These are phyloP conservation scores for Zaprionus davidi DNA, from an alignment of 1,140 invertebrate genomes.

Conservation along the genomic window DNA sequence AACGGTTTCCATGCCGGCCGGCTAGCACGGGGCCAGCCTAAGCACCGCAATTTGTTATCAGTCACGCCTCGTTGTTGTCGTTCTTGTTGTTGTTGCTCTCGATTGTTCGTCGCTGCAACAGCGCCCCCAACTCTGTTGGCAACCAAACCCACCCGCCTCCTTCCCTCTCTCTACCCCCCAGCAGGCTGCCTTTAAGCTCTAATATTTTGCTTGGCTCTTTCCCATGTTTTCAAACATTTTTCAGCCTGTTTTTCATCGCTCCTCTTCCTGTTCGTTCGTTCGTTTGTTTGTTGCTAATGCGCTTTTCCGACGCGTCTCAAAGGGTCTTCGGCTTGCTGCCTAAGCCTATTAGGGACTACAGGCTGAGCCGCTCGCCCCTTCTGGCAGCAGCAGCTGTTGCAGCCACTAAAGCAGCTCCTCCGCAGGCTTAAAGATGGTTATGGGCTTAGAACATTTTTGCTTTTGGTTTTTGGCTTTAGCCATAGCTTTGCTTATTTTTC, in stretches of 20 bases:
- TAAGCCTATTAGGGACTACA: slow-evolving; percentile 45
- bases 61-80: slow-evolving; percentile 53
- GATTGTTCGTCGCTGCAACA: slow-evolving; percentile 28
- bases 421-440: slow-evolving; percentile 11
- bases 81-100: slow-evolving; percentile 19
- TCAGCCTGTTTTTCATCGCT: neutral
- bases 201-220: slow-evolving; percentile 8
- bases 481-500: neutral
- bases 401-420: neutral
- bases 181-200: slow-evolving; percentile 20
- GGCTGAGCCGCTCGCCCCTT: neutral
- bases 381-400: neutral
- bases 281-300: slow-evolving; percentile 26
- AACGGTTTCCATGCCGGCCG: slow-evolving; percentile 45
- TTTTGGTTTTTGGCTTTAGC: slow-evolving; percentile 10
- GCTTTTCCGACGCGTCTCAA: slow-evolving; percentile 31
- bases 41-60: slow-evolving; percentile 60
- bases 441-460: slow-evolving; percentile 3
- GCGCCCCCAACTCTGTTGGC: neutral
- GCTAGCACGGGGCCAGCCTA: slow-evolving; percentile 16
- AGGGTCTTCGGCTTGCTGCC: slow-evolving; percentile 22
- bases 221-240: neutral
- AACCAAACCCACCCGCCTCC: neutral
- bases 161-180: neutral
- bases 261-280: neutral